Evolutionary conservation across 2,888 invertebrate species (phyloP), one percentile per base, ranked within the genome.

Genomic region (Chironomus riparius): DNA sequence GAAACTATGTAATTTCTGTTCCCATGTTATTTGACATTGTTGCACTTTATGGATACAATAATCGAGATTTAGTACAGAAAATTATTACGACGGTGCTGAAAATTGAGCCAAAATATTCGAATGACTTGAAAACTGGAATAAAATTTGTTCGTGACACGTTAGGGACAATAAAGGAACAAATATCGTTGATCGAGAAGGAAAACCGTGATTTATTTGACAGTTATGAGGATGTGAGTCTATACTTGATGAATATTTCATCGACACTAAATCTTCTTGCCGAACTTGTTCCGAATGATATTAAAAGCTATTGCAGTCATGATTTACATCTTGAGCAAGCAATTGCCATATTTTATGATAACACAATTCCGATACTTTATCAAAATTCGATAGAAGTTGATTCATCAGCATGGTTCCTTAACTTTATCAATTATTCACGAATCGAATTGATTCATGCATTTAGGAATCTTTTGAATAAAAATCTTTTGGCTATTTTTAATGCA

Each of bases 1-100:
- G 92, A 77, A 90, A 93, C 79, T 93, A 89, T 82, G 85, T 95
- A 78, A 90, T 94, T 79, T 92, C 94, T n/a, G 87, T 94, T 78
- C 92, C 94, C 0, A 90, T 92, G 80, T 83, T 95, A 73, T 89
- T 93, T 84, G 94, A 94, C 81, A 82, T 94, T 12, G 90, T 92
- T 80, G 86, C 90, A 61, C 85, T 92, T 7, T 93, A 92, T 79
- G 92, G 92, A 0, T 86, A 87, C 69, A 88, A 88, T 70, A 93
- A 94, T 80, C 80, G 83, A 0, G 80, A 81, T 1, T 85, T 91
- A 62, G 84, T 94, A 13, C 82, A 86, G 0, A 87, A 88, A 79
- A 86, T 94, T 78, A 81, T 94, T 47, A 84, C 86, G 0, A 88
- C 87, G 38, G 86, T 94, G 50, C 90, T 94, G 79, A 84, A 84